Base-by-base conservation (phyloP, 2,113 vertebrate species). In the Amia ocellicauda region DNA sequence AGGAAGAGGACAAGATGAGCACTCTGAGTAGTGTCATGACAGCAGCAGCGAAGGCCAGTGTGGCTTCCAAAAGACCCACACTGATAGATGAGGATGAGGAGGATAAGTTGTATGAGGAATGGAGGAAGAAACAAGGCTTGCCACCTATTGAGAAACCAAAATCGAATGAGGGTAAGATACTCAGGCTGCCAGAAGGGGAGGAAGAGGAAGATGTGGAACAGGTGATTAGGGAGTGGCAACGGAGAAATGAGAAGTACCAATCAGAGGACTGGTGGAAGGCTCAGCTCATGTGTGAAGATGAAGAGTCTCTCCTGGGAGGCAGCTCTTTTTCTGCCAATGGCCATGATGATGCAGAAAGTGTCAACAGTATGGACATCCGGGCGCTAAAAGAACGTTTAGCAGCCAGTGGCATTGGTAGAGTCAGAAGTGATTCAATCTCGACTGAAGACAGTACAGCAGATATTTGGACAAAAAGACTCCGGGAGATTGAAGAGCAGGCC, bases 191-290 rank as follows among this genome's bases (percentile, higher is more conserved):
- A 1, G 78, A 72, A 0, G 78, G 84, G 0, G 83, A 74, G 3
- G 76, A 89, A 4, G 86, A 80, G 0, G 87, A 87, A 2, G 84
- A 90, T 7, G 78, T 92, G 1, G 80, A 85, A 31, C 66, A 27
- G 63, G 84, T 92, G 70, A 80, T 99, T 63, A 80, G 65, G 0
- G 93, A 98, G 3, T 99, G 97, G 97, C 95, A 97, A 69, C 14
- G 76, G 60, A 89, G 91, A 23, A 99, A 97, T 14, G 93, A 93
- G 73, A 90, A 89, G 64, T 95, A 92, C 69, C 87, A 91, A 66
- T 83, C 62, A 0, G 78, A 88, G 0, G 86, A 82, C 9, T 89
- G 77, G 80, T 90, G 89, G 89, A 76, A 77, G 52, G 60, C 73
- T 2, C 85, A 86, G 71, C 85, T 67, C 28, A 81, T 90, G 76